phyloP scores from a whole-genome alignment of 2,797 vertebrate genomes.

The Corythornis leucogaster region DNA sequence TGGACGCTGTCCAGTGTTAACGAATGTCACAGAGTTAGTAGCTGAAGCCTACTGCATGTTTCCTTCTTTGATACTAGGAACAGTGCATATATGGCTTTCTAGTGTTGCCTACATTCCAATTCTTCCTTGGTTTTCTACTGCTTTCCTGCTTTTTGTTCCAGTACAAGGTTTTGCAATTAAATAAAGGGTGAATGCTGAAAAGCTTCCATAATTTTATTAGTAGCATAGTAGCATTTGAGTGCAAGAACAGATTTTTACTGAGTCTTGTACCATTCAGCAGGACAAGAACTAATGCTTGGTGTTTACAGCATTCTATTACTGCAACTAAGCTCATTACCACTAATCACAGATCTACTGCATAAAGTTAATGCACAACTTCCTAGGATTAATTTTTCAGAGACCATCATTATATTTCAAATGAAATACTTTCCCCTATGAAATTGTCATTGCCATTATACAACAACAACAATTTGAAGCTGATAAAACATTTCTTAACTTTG shows the following conservation, averaged over 20 bases:
- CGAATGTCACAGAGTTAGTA: neutral
- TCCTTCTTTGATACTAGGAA: neutral
- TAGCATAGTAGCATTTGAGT: neutral
- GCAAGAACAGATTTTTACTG: neutral
- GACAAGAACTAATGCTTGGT: neutral
- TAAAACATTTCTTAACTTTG: neutral
- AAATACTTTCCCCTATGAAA: neutral
- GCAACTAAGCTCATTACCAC: constrained; percentile 35
- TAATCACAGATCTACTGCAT: neutral
- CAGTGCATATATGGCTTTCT: neutral
- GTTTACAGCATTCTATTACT: constrained; percentile 12
- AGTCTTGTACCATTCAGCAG: neutral
- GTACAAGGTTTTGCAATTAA: neutral
- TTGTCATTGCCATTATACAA: neutral
- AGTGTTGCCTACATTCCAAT: neutral
- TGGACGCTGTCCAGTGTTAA: neutral
- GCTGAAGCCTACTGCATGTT: neutral
- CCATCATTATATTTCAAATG: constrained; percentile 14
- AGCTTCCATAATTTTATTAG: constrained; percentile 34
- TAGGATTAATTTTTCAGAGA: constrained; percentile 23
- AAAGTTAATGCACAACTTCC: constrained; percentile 28
- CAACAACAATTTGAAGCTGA: neutral
- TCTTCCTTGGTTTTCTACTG: neutral
- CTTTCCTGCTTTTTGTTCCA: neutral
- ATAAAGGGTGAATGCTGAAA: constrained; percentile 36